Evolutionary conservation across 1,140 invertebrate species (phyloP), one percentile per base, ranked within the genome.

Genomic region (Macrostomum lignano): DNA sequence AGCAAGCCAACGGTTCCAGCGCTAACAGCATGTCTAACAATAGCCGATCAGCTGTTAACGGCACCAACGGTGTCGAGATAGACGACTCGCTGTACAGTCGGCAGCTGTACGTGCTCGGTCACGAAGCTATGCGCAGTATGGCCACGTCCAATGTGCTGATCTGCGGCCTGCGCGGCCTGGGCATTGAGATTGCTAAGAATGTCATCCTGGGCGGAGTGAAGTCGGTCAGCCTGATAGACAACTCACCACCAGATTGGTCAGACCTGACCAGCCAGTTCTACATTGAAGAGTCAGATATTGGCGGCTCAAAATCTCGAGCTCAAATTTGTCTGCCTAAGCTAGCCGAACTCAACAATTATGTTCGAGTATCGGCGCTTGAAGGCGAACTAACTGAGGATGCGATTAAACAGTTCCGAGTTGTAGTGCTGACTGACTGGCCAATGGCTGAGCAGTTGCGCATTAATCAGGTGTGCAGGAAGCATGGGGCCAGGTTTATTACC

Each of bases 131-230:
- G 84, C 71, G 74, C 28, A 68, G 76, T 30, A 93, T 94, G 84
- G 79, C 77, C 19, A 66, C 64, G 31, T 81, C 81, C 19, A 78
- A 84, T 52, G 72, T 98, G 10, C 66, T 98, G n/a, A 72, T 98
- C 32, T 84, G 73, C 6, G 91, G 91, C 3, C 62, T 96, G 32
- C 73, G 74, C 33, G 86, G 86, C 31, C 66, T 98, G 21, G 91
- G 91, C 9, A 72, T 96, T 7, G 91, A 98, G 64, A 67, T 94
- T 36, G 84, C 88, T 1, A 98, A 98, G 61, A 98, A 98, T 62
- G 70, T 98, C 37, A 84, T 94, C 46, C 66, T 98, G 31, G 77
- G 74, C 46, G 88, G 88, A 40, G 86, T 96, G 15, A 86, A 88
- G 53, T 86, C 79, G 17, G 84, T 96, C 23, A 88, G 82, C 25